Base-by-base conservation (phyloP, 53 echinoderm and acorn worm species). In the Zoroaster sp. region DNA sequence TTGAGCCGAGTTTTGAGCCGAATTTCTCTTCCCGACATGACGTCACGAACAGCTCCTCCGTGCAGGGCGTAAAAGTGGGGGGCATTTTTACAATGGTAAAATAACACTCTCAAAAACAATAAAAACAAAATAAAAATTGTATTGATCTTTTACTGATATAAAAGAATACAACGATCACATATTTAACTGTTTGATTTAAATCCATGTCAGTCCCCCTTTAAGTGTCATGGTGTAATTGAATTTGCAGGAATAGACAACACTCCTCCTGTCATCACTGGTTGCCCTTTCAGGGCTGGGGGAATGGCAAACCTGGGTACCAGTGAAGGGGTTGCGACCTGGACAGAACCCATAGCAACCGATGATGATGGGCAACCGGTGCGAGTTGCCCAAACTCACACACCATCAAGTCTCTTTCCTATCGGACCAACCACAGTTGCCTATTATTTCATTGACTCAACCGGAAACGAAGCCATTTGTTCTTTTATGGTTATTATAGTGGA, bases 261-360 rank as follows among this genome's bases (percentile, higher is more conserved):
- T 32, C 46, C 68, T 7, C 83, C 83, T 18, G 83, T 25, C 28
- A 69, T 83, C 46, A 69, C 47, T 17, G 83, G 70, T 69, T 83
- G 83, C 35, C 83, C 83, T 34, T 17, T 15, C 3, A 33, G 37
- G 14, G 69, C 68, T 2, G 0, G 14, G 3, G 83, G 68, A 14
- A 40, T 32, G 8, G 70, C 69, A 7, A 4, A 15, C 11, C 34
- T 6, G 1, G 83, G 83, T 11, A 40, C 25, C 18, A 55, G 10
- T 4, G 37, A 37, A 20, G 78, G 14, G 21, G 1, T 12, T 1
- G 59, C 59, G n/a, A 78, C 78, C 0, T 78, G 78, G 78, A 28
- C 15, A 7, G 78, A 78, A 30, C 78, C 78, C 4, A 52, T 8
- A 1, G 78, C 78, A 14, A 78, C 4, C 0, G 78, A 78, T 13